A percentile compares a stretch with the other conserved stretches of the same genome.
These are phyloP conservation scores for Scrobipalpa costella DNA, from an alignment of 2,888 invertebrate genomes.

Conservation along the genomic window DNA sequence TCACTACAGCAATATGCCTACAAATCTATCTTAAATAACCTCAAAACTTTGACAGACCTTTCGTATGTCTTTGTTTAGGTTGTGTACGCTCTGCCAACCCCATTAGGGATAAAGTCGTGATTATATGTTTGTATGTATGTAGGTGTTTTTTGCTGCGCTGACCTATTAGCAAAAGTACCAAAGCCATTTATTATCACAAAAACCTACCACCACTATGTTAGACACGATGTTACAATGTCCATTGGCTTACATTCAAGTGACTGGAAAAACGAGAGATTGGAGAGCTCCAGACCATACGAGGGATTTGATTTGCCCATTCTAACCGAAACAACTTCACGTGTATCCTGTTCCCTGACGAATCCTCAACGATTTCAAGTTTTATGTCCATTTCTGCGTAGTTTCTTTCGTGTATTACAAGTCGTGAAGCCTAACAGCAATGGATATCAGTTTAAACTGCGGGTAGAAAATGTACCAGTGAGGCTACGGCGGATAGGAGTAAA, in stretches of 20 bases:
- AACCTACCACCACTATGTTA: too few relatives aligned
- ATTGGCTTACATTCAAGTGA: not conserved
- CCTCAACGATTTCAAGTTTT: not conserved
- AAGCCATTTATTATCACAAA: too few relatives aligned
- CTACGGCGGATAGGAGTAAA: slow-evolving; percentile 58
- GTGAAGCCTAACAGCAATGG: not conserved
- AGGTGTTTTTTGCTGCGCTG: too few relatives aligned
- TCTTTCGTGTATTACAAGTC: not conserved
- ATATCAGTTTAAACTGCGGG: not conserved
- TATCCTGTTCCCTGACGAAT: slow-evolving; percentile 36
- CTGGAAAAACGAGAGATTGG: slow-evolving; percentile 4
- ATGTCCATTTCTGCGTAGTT: not conserved
- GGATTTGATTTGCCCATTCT: slow-evolving; percentile 50
- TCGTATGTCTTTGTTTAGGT: too few relatives aligned
- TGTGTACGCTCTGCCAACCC: too few relatives aligned
- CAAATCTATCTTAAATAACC: too few relatives aligned
- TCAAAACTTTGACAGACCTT: too few relatives aligned
- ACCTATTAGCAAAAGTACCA: too few relatives aligned
- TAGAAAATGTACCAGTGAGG: not conserved
- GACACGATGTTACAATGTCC: not conserved
- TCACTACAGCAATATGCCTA: too few relatives aligned
- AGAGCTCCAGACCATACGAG: slow-evolving; percentile 27
- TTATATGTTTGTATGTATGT: too few relatives aligned
- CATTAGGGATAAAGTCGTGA: too few relatives aligned
- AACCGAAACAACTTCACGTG: slow-evolving; percentile 65